phyloP scores from a whole-genome alignment of 2,888 invertebrate species.

The Girardia tigrina region DNA sequence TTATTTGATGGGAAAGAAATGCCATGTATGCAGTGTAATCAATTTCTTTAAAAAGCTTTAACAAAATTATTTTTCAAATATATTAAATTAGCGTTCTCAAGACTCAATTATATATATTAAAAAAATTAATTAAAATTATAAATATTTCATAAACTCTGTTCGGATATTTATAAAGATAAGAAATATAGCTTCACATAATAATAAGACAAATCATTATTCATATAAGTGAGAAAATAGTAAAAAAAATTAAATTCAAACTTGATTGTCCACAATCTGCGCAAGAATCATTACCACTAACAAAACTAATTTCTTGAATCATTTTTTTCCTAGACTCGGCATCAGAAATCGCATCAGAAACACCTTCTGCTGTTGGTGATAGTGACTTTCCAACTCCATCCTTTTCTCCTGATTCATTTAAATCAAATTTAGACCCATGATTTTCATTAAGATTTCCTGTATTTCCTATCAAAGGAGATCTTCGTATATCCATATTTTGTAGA shows the following conservation, averaged over 20 bases:
- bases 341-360: not conserved
- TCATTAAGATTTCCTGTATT: not conserved
- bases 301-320: slow-evolving; percentile 45
- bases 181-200: no score
- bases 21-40: no score
- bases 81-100: no score
- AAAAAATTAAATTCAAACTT: slow-evolving; percentile 56
- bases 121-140: no score
- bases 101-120: no score
- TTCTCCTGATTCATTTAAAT: not conserved
- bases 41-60: no score
- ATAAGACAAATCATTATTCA: no score
- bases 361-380: not conserved
- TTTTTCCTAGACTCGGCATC: not conserved
- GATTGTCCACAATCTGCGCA: slow-evolving; percentile 84
- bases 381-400: not conserved
- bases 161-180: no score
- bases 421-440: not conserved
- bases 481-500: slow-evolving; percentile 56
- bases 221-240: not conserved
- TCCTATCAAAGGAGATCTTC: not conserved
- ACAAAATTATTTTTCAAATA: no score
- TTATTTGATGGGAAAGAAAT: no score
- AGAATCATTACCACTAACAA: slow-evolving; percentile 61
- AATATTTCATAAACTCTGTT: no score